Evolutionary conservation across 2,797 vertebrate genomes (phyloP).

Genomic region (Myripristis jacobus): DNA sequence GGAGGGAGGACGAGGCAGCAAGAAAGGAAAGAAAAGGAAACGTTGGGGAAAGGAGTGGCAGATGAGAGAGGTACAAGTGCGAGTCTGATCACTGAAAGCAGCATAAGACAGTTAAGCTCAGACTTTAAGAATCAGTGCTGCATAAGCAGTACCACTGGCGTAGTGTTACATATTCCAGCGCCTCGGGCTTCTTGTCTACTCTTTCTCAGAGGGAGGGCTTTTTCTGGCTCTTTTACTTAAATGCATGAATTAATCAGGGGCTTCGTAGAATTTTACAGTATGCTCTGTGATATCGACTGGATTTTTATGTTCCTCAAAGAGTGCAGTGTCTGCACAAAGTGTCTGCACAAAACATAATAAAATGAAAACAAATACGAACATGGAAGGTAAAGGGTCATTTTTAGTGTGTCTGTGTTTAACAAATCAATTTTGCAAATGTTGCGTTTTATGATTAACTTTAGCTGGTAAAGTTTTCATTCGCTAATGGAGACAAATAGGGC

Average conservation of each 20-base stretch:
- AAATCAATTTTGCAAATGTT: background rate
- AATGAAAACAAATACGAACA: background rate
- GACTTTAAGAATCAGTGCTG: background rate
- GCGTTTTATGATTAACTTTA: background rate
- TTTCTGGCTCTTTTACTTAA: constrained; percentile 11
- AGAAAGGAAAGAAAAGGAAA: background rate
- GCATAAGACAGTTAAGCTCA: background rate
- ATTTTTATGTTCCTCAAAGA: constrained; percentile 11
- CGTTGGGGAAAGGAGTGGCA: background rate
- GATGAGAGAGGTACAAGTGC: constrained; percentile 12
- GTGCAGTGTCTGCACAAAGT: no score
- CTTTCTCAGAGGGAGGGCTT: constrained; percentile 11
- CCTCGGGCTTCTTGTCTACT: constrained; percentile 7
- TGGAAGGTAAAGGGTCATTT: background rate
- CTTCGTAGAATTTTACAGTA: background rate
- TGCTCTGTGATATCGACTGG: background rate
- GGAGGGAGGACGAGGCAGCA: constrained; percentile 5
- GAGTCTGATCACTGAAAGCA: constrained; percentile 8
- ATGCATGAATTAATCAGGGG: background rate
- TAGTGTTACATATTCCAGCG: background rate
- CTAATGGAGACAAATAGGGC: background rate
- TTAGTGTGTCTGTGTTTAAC: background rate
- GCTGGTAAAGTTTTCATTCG: background rate
- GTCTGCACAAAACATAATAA: background rate
- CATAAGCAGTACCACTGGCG: constrained; percentile 11